phyloP scores from a whole-genome alignment of 2,888 invertebrate species.

The Ctena decussata region DNA sequence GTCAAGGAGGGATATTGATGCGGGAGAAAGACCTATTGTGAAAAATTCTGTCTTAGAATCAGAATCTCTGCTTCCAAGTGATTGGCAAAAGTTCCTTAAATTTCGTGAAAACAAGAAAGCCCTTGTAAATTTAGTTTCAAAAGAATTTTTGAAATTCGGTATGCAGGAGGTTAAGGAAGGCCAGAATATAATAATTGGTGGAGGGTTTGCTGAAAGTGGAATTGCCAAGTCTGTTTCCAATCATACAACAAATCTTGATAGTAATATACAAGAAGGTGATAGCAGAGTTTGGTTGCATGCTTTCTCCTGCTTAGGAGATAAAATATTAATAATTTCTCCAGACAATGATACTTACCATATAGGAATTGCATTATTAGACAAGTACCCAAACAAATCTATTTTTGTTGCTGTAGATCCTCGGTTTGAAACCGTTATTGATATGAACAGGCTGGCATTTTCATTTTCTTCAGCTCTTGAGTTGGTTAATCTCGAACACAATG shows the following conservation, averaged over 20 bases:
- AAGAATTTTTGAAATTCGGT: not conserved
- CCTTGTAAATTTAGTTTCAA: not conserved
- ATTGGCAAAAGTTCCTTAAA: not conserved
- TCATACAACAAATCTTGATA: not conserved
- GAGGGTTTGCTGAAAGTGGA: not conserved
- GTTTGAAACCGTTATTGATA: not conserved
- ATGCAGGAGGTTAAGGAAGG: not conserved
- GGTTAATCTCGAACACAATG: not conserved
- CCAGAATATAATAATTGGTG: not conserved
- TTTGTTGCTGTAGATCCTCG: not conserved
- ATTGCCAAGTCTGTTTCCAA: not conserved
- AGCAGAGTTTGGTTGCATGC: constrained; percentile 16
- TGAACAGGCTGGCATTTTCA: not conserved
- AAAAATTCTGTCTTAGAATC: not conserved
- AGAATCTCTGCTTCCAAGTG: not conserved
- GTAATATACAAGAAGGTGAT: not conserved
- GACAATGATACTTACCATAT: constrained; percentile 30
- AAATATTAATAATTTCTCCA: not conserved
- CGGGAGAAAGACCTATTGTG: not conserved
- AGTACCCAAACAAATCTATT: not conserved
- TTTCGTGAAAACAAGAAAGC: not conserved
- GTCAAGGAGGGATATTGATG: not conserved
- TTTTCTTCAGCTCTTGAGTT: not conserved
- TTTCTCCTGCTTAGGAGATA: not conserved
- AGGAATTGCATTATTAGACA: not conserved